Conservation (phyloP, 2,797 vertebrate species). For the Epinephelus malabaricus region DNA sequence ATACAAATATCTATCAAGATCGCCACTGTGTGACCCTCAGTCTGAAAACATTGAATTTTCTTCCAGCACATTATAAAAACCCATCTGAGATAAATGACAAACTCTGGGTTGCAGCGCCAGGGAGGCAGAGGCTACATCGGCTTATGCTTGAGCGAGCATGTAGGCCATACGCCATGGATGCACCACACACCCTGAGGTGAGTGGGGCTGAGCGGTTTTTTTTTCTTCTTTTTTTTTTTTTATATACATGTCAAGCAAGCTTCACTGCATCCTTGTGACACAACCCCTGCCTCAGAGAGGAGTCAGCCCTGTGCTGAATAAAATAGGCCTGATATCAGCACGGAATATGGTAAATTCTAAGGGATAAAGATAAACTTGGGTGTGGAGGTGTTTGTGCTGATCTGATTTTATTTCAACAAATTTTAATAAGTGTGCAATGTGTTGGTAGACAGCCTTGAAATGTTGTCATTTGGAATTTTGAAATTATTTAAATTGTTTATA, state of each 20-base stretch:
- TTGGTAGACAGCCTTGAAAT: not conserved
- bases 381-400: conserved; percentile 18
- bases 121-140: conserved; percentile 75
- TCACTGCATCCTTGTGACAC: conserved; percentile 80
- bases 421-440: not conserved
- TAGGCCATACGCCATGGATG: conserved; percentile 85
- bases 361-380: conserved; percentile 20
- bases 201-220: conserved; percentile 59
- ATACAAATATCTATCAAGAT: conserved; percentile 36
- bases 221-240: conserved; percentile 14
- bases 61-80: conserved; percentile 69
- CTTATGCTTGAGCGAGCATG: conserved; percentile 86
- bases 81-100: conserved; percentile 77
- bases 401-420: conserved; percentile 11
- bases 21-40: conserved; percentile 29
- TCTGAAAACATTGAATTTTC: conserved; percentile 54
- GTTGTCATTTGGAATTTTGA: not conserved
- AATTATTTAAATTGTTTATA: not conserved
- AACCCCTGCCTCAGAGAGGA: conserved; percentile 69
- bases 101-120: conserved; percentile 68
- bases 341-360: conserved; percentile 49
- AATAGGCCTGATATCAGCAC: conserved; percentile 51
- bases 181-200: conserved; percentile 83
- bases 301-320: conserved; percentile 55
- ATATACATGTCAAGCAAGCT: conserved; percentile 75